Base-by-base conservation (phyloP, 1,140 invertebrate genomes). In the Drosophila murphyi region DNA sequence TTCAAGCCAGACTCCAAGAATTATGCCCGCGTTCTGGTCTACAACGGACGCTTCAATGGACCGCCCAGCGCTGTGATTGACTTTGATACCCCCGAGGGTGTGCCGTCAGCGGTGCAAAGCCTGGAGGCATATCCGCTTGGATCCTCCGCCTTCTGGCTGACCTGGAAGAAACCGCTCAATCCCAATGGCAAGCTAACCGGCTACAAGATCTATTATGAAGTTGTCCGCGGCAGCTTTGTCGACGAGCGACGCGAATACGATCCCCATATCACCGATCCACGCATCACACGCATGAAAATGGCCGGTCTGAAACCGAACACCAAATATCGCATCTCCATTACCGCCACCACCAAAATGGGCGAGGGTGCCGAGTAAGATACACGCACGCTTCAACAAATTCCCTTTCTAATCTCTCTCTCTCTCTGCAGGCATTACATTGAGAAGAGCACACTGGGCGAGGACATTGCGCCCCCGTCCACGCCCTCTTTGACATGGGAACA, bases 141-240 rank as follows among this genome's bases (percentile, higher is more conserved):
- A 8, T 97, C 97, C 0, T 98, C 96, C 20, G 97, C 97, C 8
- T 95, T 99, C 83, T 95, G 96, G 56, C 93, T 99, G 1, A 95
- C 95, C 56, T 99, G 99, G 99, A 96, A 97, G 88, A 96, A 96
- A 89, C 99, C 99, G 0, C 94, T 97, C 20, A 96, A 98, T 88
- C 96, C 97, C 12, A 99, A 99, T 93, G 99, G 99, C 31, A 94
- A 96, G 68, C 93, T 99, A 0, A 98, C 96, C 2, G 98, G 98
- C 5, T 99, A 99, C 92, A 96, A 96, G 91, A 97, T 99, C 80
- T 97, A 96, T 91, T 98, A 98, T 92, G 95, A 97, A 88, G 94
- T 95, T 80, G 96, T 98, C 0, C 95, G 95, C 51, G 95, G 95
- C 39, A 96, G 96, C 0, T 93, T 94, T 48, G 93, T 97, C 0